phyloP scores from a whole-genome alignment of 2,797 vertebrate genomes.

The Centroberyx gerrardi region DNA sequence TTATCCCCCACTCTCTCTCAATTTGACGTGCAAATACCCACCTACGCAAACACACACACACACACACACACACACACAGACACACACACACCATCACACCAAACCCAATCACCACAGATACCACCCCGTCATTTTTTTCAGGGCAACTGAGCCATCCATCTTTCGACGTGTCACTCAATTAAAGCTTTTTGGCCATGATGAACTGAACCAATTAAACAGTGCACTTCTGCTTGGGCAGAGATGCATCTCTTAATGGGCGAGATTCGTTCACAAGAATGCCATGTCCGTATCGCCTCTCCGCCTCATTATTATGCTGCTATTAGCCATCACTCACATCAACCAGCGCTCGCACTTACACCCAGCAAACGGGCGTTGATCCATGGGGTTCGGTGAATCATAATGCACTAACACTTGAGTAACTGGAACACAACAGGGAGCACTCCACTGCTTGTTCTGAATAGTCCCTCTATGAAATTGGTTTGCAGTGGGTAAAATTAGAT shows the following conservation, averaged over 20 bases:
- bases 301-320: conserved; percentile 75
- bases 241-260: conserved; percentile 72
- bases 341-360: conserved; percentile 51
- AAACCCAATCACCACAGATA: conserved; percentile 15
- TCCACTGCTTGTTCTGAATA: not conserved
- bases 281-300: conserved; percentile 57
- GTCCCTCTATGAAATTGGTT: not conserved
- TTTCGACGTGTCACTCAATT: conserved; percentile 75
- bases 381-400: conserved; percentile 70
- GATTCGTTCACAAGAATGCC: conserved; percentile 63
- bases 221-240: conserved; percentile 72
- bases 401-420: conserved; percentile 52
- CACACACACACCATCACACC: conserved; percentile 17
- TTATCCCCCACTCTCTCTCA: conserved; percentile 8
- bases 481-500: conserved; percentile 38
- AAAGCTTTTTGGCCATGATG: conserved; percentile 72
- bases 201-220: conserved; percentile 79
- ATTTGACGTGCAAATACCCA: not conserved
- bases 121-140: conserved; percentile 37
- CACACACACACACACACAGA: conserved; percentile 23
- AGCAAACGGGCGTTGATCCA: conserved; percentile 55
- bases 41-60: conserved; percentile 8
- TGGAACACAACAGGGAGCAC: conserved; percentile 52
- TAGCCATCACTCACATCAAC: conserved; percentile 72
- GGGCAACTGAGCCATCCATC: conserved; percentile 61